Evolutionary conservation across 2,113 vertebrate species (phyloP), one percentile per base, ranked within the genome.

Genomic region (Etheostoma cragini): DNA sequence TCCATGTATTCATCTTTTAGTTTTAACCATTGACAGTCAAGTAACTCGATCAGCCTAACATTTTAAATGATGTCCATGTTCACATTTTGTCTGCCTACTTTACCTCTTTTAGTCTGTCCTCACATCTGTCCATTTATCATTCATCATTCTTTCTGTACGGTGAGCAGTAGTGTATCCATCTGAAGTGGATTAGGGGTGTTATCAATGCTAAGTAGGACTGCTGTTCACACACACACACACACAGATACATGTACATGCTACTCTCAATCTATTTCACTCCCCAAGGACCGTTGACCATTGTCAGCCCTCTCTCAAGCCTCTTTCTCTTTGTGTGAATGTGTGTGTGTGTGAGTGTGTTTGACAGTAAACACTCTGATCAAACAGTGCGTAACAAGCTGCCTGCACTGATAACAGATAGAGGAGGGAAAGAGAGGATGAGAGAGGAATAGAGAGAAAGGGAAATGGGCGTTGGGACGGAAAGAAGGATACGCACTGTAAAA

Each of bases 321-420:
- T 89, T 87, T 81, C 1, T 56, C 76, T 75, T 78, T 86, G 87
- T 88, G 87, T 66, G 50, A 63, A 58, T 64, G 70, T 87, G 79
- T 72, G 17, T 63, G 76, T 74, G 80, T 52, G 68, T 72, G 75
- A 66, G 90, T 81, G 89, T 84, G 85, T 88, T 78, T 92, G 90
- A 93, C 80, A 61, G 92, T 95, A 94, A 95, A 96, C 92, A 95
- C 86, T 93, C 91, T 94, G 95, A 95, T 94, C 92, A 95, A 95
- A 96, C 95, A 95, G 91, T 89, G 90, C 92, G 89, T 94, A 93
- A 94, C 94, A 95, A 90, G 93, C 94, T 96, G 94, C 92, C 91
- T 86, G 87, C 91, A 85, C 94, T 94, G 94, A 95, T 96, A 95
- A 94, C 93, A 91, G 85, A 72, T 78, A 74, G 86, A 89, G 87